These are phyloP conservation scores for Tetrax tetrax DNA, from an alignment of 2,113 vertebrate species.

Conservation along the genomic window DNA sequence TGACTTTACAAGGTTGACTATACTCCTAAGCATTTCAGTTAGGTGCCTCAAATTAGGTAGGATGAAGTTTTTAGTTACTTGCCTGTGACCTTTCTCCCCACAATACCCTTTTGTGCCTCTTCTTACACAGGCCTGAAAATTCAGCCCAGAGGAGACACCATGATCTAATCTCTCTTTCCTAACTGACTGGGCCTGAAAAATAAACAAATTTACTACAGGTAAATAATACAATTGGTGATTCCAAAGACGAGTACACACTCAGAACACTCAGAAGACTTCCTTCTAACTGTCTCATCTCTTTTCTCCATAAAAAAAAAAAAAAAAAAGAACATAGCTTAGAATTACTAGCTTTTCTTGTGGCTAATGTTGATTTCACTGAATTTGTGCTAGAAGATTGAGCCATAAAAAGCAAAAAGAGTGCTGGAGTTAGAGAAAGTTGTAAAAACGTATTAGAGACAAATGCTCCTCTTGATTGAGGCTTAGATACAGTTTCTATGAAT, in stretches of 20 bases:
- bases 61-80: neutral
- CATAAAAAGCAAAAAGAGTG: neutral
- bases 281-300: neutral
- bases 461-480: neutral
- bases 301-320: neutral
- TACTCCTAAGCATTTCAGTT: neutral
- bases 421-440: neutral
- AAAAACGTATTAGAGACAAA: neutral
- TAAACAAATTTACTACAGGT: neutral
- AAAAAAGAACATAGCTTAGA: too few relatives aligned
- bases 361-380: neutral
- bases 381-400: neutral
- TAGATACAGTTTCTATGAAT: neutral
- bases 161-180: neutral
- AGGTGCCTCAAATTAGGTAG: neutral
- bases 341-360: neutral
- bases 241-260: neutral
- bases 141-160: neutral
- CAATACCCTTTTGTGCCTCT: neutral
- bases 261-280: neutral
- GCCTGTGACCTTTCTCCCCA: neutral
- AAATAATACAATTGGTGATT: neutral
- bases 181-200: neutral
- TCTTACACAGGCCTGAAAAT: neutral
- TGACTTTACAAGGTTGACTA: neutral